Conservation (phyloP, 2,888 invertebrate species). For the Drosophila monieri region DNA sequence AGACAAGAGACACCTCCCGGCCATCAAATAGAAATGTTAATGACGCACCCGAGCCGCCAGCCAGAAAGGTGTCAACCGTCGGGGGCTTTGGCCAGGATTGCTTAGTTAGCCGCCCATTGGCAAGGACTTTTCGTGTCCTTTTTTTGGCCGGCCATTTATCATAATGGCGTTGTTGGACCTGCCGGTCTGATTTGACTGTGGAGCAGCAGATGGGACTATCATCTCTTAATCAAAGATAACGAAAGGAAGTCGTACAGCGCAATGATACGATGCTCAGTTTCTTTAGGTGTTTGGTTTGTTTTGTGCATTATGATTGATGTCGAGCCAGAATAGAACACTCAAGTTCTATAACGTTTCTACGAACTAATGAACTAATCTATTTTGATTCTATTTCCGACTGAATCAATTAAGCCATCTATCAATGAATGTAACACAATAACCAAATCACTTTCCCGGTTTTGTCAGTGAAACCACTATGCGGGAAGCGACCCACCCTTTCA, state of each 20-base stretch:
- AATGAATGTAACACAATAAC: neutral
- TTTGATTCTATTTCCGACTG: neutral
- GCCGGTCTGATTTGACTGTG: constrained; percentile 64
- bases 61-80: constrained; percentile 69
- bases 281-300: constrained; percentile 13
- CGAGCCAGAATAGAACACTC: neutral
- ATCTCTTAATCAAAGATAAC: constrained; percentile 72
- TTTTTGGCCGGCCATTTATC: constrained; percentile 67
- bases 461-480: neutral
- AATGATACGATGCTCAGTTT: constrained; percentile 13
- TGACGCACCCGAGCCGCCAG: constrained; percentile 48
- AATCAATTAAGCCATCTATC: neutral
- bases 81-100: constrained; percentile 49
- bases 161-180: constrained; percentile 69
- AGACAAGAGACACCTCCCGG: constrained; percentile 32
- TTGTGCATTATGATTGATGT: constrained; percentile 1
- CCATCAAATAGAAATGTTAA: constrained; percentile 73
- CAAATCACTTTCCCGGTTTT: neutral
- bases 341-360: neutral
- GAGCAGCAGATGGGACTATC: constrained; percentile 59
- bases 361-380: neutral
- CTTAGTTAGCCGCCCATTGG: constrained; percentile 24
- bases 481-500: constrained; percentile 45
- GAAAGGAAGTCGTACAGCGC: constrained; percentile 2
- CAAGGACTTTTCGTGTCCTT: constrained; percentile 10